Evolutionary conservation across 2,797 vertebrate genomes (phyloP).

Genomic region (Varecia variegata): DNA sequence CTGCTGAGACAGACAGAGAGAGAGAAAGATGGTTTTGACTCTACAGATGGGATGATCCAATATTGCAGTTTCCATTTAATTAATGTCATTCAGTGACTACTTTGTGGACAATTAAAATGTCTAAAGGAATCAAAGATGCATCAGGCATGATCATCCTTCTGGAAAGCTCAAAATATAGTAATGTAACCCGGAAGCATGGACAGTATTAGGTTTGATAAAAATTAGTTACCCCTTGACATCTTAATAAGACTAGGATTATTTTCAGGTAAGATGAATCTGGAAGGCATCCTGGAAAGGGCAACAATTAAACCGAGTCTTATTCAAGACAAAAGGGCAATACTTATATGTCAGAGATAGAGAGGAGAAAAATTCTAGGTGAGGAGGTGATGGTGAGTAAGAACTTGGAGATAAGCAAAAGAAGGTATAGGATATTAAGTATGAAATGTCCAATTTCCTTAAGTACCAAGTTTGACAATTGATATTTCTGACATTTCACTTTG

Average conservation of each 20-base stretch:
- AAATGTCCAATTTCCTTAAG: too few species aligned
- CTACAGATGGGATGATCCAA: background rate
- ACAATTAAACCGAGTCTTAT: background rate
- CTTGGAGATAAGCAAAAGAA: background rate
- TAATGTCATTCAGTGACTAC: background rate
- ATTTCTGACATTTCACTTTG: too few species aligned
- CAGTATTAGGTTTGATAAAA: background rate
- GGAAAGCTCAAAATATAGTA: background rate
- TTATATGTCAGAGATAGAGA: background rate
- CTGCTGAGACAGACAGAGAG: background rate
- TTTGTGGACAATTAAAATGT: conserved; percentile 1
- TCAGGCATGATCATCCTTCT: background rate
- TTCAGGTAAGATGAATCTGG: background rate
- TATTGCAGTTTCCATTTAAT: background rate
- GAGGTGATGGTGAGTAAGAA: background rate
- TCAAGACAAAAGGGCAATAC: background rate
- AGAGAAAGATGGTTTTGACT: background rate
- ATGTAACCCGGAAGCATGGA: background rate
- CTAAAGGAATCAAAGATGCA: background rate
- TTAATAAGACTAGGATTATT: background rate
- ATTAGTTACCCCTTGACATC: background rate
- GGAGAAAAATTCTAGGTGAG: background rate
- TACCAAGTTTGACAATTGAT: too few species aligned
- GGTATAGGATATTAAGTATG: background rate
- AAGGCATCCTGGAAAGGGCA: background rate